These are phyloP conservation scores for Dermochelys coriacea DNA, from an alignment of 2,797 vertebrate species.

Conservation along the genomic window DNA sequence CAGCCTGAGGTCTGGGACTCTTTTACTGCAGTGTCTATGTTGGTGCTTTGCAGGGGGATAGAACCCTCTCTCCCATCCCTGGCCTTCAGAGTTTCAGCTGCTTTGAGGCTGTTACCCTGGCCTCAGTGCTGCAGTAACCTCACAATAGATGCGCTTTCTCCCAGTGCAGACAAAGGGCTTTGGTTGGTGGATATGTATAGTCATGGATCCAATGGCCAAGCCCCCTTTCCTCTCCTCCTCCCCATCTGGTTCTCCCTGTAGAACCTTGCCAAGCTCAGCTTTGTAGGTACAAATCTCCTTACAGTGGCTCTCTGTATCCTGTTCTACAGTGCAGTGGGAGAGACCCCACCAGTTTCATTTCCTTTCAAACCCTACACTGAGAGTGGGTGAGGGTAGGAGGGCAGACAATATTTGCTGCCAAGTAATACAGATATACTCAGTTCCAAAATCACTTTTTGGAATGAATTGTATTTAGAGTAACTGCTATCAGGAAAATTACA, in stretches of 20 bases:
- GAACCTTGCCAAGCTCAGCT: not conserved
- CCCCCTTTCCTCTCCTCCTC: not conserved
- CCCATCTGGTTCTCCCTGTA: not conserved
- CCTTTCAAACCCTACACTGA: not conserved
- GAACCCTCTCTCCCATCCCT: not conserved
- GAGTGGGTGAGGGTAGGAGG: not conserved
- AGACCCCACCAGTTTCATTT: not conserved
- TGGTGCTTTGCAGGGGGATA: not conserved
- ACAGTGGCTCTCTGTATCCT: not conserved
- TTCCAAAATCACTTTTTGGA: not conserved
- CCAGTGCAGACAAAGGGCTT: not conserved
- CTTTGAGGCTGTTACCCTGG: not conserved
- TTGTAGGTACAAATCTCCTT: not conserved
- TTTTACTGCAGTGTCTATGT: fast-evolving
- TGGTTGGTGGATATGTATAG: not conserved
- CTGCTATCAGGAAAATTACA: not conserved
- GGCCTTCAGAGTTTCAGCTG: not conserved
- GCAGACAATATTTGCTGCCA: not conserved
- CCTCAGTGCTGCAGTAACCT: not conserved
- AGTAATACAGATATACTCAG: no score
- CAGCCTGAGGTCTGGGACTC: not conserved
- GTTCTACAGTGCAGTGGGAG: not conserved
- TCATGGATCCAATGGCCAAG: not conserved
- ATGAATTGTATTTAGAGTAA: not conserved
- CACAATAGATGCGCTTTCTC: not conserved